These are phyloP conservation scores for Rhabditoides inermis DNA, from an alignment of 2,888 invertebrate genomes.

Conservation along the genomic window DNA sequence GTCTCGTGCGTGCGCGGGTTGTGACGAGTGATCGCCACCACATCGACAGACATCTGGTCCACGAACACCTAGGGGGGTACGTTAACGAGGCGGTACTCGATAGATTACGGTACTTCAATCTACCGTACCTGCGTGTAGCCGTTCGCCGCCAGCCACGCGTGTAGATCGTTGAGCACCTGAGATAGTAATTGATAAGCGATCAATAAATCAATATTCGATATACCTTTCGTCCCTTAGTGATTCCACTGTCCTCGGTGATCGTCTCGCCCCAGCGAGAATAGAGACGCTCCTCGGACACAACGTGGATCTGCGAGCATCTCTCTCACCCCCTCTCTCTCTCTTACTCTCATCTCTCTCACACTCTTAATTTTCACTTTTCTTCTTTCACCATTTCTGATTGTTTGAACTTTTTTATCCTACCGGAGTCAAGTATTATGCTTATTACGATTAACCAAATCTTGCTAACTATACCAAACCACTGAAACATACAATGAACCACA, in stretches of 20 bases:
- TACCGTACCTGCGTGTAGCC: constrained; percentile 67
- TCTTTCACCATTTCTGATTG: too few relatives aligned
- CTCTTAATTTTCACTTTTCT: too few relatives aligned
- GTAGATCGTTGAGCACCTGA: constrained; percentile 78
- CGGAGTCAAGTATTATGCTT: too few relatives aligned
- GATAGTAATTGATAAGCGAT: too few relatives aligned
- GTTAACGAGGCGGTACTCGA: constrained; percentile 69
- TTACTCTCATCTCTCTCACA: too few relatives aligned
- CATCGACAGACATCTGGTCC: constrained; percentile 83
- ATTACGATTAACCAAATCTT: too few relatives aligned
- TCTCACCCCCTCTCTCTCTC: neutral
- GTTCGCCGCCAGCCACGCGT: constrained; percentile 68
- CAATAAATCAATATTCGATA: too few relatives aligned
- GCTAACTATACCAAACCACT: too few relatives aligned
- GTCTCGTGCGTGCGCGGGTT: constrained; percentile 76
- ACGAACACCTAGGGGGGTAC: constrained; percentile 71
- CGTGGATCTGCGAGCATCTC: constrained; percentile 70
- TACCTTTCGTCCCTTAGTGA: constrained; percentile 72
- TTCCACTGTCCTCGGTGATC: constrained; percentile 62
- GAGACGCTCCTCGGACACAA: constrained; percentile 78
- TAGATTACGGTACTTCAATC: too few relatives aligned
- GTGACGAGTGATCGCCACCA: constrained; percentile 88
- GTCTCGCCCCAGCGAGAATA: constrained; percentile 72
- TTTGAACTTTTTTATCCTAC: too few relatives aligned
- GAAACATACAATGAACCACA: too few relatives aligned